Percentiles rank a stretch among this genome's conserved stretches.
Evolutionary conservation across 2,888 invertebrate species (phyloP).

Genomic region (Hypsopygia costalis): DNA sequence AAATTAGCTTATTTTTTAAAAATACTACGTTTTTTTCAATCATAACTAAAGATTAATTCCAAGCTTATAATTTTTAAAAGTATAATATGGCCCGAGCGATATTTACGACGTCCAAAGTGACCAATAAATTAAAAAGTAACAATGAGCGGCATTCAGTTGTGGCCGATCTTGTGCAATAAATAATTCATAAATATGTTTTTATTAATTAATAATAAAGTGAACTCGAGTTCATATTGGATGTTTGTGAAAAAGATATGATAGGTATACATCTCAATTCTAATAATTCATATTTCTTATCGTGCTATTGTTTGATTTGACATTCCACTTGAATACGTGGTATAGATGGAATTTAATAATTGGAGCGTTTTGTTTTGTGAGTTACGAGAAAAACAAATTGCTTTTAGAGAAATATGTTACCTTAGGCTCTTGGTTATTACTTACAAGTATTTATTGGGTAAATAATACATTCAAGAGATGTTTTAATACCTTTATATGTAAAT

Average conservation of each 20-base stretch:
- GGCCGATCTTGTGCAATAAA: slow-evolving; percentile 43
- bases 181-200: slow-evolving; percentile 67
- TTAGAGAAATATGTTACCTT: slow-evolving; percentile 28
- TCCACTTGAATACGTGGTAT: slow-evolving; percentile 39
- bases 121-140: slow-evolving; percentile 55
- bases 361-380: slow-evolving; percentile 46
- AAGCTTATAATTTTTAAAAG: slow-evolving; percentile 12
- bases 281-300: slow-evolving; percentile 61
- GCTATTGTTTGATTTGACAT: slow-evolving; percentile 54
- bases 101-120: slow-evolving; percentile 45
- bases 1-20: slow-evolving; percentile 13
- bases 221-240: slow-evolving; percentile 32
- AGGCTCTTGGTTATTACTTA: slow-evolving; percentile 30
- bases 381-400: slow-evolving; percentile 57
- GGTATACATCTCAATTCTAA: slow-evolving; percentile 56
- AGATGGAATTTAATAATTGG: slow-evolving; percentile 70
- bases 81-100: slow-evolving; percentile 20
- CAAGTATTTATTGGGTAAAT: no score
- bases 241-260: slow-evolving; percentile 30
- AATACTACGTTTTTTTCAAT: slow-evolving; percentile 16
- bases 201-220: slow-evolving; percentile 64
- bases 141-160: slow-evolving; percentile 43
- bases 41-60: slow-evolving; percentile 20
- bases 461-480: no score
- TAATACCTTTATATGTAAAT: no score